Conservation (phyloP, 2,113 vertebrate genomes). For the Grantiella picta region DNA sequence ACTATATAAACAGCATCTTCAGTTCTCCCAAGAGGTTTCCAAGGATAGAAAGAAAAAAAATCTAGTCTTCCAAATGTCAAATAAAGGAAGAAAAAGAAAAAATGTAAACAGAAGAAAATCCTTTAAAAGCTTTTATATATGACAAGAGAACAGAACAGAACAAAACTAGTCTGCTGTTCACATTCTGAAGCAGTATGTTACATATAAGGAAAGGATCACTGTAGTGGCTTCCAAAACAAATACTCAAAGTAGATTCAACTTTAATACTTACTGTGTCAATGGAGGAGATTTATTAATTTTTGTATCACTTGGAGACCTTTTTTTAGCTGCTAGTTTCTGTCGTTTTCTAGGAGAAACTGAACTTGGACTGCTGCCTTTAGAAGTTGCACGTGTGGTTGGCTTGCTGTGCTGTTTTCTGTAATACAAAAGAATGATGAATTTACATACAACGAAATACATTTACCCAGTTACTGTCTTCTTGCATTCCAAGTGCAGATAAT, state of each 20-base stretch:
- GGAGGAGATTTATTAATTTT: constrained; percentile 62
- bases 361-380: constrained; percentile 71
- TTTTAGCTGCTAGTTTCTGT: constrained; percentile 64
- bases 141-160: neutral
- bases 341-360: constrained; percentile 60
- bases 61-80: neutral
- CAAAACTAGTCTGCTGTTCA: neutral
- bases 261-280: constrained; percentile 66
- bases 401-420: constrained; percentile 76
- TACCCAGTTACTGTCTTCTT: neutral
- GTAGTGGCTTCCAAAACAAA: neutral
- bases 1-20: neutral
- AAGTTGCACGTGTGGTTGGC: constrained; percentile 73
- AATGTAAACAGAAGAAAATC: neutral
- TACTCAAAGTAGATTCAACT: neutral
- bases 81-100: neutral
- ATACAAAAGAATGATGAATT: neutral
- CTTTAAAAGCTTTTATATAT: constrained; percentile 35
- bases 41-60: neutral
- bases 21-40: neutral
- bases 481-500: neutral
- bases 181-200: neutral
- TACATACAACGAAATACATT: neutral
- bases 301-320: constrained; percentile 42
- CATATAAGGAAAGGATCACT: neutral